These are phyloP conservation scores for Eulemur albifrons DNA, from an alignment of 2,797 vertebrate genomes.

Conservation along the genomic window DNA sequence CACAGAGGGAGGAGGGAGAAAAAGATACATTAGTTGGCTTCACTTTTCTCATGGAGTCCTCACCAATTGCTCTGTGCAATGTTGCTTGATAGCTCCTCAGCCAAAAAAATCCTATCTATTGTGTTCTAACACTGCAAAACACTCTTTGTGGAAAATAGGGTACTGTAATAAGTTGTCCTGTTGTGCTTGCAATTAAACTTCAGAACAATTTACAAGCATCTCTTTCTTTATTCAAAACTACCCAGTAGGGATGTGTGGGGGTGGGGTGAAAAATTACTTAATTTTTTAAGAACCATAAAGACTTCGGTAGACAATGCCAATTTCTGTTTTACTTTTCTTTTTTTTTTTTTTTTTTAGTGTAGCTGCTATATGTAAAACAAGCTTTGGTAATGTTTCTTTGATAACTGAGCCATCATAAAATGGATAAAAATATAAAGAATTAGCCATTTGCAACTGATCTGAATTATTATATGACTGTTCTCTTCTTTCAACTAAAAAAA, in stretches of 20 bases:
- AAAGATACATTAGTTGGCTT: background rate
- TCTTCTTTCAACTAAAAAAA: slow-evolving; percentile 65
- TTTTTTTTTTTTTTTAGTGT: background rate
- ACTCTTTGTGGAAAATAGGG: slow-evolving; percentile 23
- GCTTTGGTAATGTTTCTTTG: background rate
- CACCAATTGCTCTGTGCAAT: background rate
- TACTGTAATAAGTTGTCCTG: background rate
- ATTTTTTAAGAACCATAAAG: slow-evolving; percentile 37
- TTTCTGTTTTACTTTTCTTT: slow-evolving; percentile 29
- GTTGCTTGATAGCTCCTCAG: slow-evolving; percentile 35
- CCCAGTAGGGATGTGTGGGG: too few relatives aligned
- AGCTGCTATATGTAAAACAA: background rate
- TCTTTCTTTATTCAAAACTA: slow-evolving; percentile 66
- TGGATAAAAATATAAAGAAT: slow-evolving; percentile 9
- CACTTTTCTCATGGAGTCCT: background rate
- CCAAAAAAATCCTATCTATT: background rate
- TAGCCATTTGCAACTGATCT: background rate
- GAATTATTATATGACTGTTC: background rate
- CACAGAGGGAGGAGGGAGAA: background rate
- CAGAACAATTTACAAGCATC: slow-evolving; percentile 57
- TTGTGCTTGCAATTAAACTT: slow-evolving; percentile 58
- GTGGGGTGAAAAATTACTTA: background rate
- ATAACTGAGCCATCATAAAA: slow-evolving; percentile 33
- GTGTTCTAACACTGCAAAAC: slow-evolving; percentile 48
- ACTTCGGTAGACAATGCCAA: slow-evolving; percentile 45